Evolutionary conservation across 2,888 invertebrate genomes (phyloP).

Genomic region (Hemistola chrysoprasaria): DNA sequence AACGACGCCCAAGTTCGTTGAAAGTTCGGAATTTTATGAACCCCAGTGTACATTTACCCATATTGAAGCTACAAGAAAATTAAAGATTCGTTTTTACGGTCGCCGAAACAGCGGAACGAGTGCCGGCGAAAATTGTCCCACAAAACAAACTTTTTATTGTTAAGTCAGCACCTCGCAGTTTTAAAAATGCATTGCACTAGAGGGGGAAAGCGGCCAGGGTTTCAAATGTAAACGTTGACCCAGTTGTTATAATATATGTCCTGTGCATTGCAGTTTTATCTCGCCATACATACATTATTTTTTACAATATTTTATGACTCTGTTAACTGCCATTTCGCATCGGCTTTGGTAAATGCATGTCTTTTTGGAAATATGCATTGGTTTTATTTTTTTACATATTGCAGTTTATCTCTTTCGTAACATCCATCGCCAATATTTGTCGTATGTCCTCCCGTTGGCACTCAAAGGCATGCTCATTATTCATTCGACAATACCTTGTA

Average conservation of each 20-base stretch:
- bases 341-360: too few species aligned
- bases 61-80: conserved; percentile 15
- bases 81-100: conserved; percentile 19
- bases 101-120: conserved; percentile 7
- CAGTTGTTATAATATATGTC: conserved; percentile 38
- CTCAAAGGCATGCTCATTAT: too few species aligned
- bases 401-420: too few species aligned
- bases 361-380: too few species aligned
- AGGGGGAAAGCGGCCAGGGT: conserved; percentile 29
- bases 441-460: too few species aligned
- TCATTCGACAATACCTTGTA: too few species aligned
- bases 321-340: too few species aligned
- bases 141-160: conserved; percentile 25
- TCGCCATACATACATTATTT: conserved; percentile 2
- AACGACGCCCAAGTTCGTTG: too few species aligned
- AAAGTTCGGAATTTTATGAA: conserved; percentile 11
- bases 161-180: conserved; percentile 29
- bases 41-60: neutral
- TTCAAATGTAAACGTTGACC: conserved; percentile 49
- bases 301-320: too few species aligned
- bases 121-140: conserved; percentile 15
- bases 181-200: conserved; percentile 39
- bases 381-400: too few species aligned
- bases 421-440: too few species aligned
- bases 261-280: conserved; percentile 22